Evolutionary conservation across 2,113 vertebrate genomes (phyloP), one percentile per base, ranked within the genome.

Genomic region (Petromus typicus): DNA sequence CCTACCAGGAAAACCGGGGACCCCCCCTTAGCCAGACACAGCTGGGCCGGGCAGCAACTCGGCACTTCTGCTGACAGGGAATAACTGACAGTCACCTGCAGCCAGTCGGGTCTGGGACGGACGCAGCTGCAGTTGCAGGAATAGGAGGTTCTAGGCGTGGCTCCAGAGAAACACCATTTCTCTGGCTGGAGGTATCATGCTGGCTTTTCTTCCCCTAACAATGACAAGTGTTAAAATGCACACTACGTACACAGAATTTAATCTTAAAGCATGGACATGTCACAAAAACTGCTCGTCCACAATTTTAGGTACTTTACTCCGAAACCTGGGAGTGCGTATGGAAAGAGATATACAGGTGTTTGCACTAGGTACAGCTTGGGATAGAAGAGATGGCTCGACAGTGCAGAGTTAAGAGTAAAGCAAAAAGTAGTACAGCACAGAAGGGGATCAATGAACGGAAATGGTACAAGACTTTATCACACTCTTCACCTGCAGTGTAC

Each of bases 41-140:
- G 95, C 92, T 90, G 92, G 87, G 66, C 85, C 67, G 67, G 94
- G 88, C 66, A 56, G 54, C 76, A 48, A 64, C 75, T 83, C 86
- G 32, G 91, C 75, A 84, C 86, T 85, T 92, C 45, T 59, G 61
- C 23, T 37, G 81, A 78, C 0, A 18, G 66, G 78, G 88, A 96
- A 59, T 54, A 90, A 54, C 76, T 8, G 56, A 88, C 94, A 88
- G 94, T 76, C 90, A 86, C 80, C 83, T 86, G 32, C 73, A 91
- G 83, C 84, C 91, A 91, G 59, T 51, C 56, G 73, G 88, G n/a
- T n/a, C n/a, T n/a, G n/a, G n/a, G n/a, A n/a, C n/a, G n/a, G n/a
- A n/a, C n/a, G n/a, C n/a, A n/a, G n/a, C n/a, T n/a, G n/a, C n/a
- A 71, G 34, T 34, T 23, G 61, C n/a, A 7, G 40, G 90, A 86